Conservation (phyloP, 1,140 invertebrate species). For the Drosophila ogumai region DNA sequence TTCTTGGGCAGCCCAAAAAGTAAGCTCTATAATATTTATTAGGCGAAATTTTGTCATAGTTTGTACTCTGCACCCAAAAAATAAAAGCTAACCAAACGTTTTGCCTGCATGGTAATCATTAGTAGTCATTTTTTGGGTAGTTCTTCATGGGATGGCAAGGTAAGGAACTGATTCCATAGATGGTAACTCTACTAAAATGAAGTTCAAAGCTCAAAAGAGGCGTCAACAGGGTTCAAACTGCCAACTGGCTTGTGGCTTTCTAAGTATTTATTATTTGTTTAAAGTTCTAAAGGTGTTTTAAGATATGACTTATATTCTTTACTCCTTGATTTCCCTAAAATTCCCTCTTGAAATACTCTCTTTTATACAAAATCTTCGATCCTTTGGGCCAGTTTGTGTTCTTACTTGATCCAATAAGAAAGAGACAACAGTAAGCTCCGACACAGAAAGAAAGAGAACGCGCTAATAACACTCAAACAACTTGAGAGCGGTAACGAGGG, state of each 20-base stretch:
- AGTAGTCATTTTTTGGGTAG: background rate
- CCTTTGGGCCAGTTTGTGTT: background rate
- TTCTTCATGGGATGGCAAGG: background rate
- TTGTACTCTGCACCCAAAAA: conserved; percentile 46
- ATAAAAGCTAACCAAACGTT: conserved; percentile 46
- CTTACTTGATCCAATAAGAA: background rate
- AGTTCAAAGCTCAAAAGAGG: background rate
- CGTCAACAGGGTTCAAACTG: background rate
- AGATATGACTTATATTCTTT: too few relatives aligned
- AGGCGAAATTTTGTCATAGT: conserved; percentile 42
- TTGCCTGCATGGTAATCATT: conserved; percentile 10
- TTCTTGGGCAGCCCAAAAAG: conserved; percentile 18
- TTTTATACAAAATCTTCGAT: background rate
- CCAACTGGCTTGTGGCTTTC: background rate
- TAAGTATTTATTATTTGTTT: background rate
- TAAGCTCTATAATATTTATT: conserved; percentile 34
- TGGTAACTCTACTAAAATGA: too few relatives aligned
- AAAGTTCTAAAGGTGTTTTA: background rate
- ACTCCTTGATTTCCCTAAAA: too few relatives aligned
- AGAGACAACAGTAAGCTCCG: background rate
- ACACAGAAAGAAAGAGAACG: background rate
- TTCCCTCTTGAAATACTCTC: background rate
- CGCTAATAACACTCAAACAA: background rate
- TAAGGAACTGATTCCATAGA: background rate
- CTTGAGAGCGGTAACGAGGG: background rate